These are phyloP conservation scores for Phrynocephalus vlangalii DNA, from an alignment of 2,797 vertebrate species.

Conservation along the genomic window DNA sequence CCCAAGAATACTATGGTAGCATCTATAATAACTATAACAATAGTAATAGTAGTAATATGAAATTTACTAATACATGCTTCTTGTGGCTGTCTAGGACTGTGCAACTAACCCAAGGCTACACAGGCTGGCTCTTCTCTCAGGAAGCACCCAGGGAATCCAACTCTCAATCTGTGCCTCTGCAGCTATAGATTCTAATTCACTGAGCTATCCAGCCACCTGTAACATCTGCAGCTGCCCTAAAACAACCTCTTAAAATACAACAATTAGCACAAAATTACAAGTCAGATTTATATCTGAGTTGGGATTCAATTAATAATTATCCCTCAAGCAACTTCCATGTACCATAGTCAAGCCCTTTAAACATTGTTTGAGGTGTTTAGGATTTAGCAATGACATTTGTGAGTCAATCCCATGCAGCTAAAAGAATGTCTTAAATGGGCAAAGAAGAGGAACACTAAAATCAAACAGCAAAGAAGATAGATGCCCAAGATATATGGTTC, in stretches of 20 bases:
- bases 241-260: background rate
- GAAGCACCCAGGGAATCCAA: no score
- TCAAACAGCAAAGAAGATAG: background rate
- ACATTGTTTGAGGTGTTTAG: background rate
- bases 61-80: no score
- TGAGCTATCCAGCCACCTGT: background rate
- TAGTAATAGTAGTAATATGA: no score
- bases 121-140: no score
- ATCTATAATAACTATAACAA: no score
- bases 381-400: background rate
- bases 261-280: background rate
- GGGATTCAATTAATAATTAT: background rate
- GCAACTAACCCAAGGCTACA: no score
- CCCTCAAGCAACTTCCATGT: background rate
- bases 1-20: no score
- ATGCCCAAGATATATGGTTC: background rate
- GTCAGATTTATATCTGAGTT: background rate
- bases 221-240: no score
- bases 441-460: background rate
- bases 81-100: no score
- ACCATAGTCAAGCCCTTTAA: background rate
- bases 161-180: no score
- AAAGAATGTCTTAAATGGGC: background rate
- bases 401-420: background rate
- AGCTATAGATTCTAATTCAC: no score